A percentile compares a stretch with the other conserved stretches of the same genome.
phyloP scores from a whole-genome alignment of 2,113 vertebrate species.

The rat (Rattus norvegicus) region DNA sequence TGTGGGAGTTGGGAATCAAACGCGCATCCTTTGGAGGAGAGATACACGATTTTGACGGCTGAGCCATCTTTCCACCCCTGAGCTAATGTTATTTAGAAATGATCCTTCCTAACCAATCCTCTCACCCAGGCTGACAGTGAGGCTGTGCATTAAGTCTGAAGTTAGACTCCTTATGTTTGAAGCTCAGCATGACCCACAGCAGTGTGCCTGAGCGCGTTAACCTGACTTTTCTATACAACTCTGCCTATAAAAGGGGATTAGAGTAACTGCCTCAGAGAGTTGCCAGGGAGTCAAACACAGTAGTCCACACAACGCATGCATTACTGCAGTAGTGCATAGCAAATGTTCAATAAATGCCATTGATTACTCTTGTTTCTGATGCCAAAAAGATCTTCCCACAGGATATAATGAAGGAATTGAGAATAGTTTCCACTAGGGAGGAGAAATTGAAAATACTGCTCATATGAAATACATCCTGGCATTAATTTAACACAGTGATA shows the following conservation, averaged over 20 bases:
- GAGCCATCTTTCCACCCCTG: not conserved
- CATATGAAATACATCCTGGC: not conserved
- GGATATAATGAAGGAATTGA: not conserved
- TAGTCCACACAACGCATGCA: not conserved
- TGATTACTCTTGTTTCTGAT: not conserved
- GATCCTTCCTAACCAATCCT: not conserved
- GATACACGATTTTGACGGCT: not conserved
- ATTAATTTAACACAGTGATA: not conserved
- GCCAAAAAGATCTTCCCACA: slow-evolving; percentile 6
- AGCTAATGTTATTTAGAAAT: not conserved
- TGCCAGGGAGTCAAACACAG: not conserved
- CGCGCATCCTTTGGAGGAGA: not conserved
- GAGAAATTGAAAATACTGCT: slow-evolving; percentile 3
- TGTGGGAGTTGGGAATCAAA: not conserved
- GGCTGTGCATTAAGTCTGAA: not conserved
- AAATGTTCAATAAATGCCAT: slow-evolving; percentile 20
- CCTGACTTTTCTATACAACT: not conserved
- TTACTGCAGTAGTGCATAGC: not conserved
- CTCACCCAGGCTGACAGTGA: not conserved
- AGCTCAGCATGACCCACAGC: not conserved
- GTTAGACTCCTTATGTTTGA: not conserved
- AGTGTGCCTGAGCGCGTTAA: not conserved
- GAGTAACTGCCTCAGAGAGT: not conserved
- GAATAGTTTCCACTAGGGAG: not conserved
- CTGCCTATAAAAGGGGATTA: not conserved